Evolutionary conservation across 2,113 vertebrate genomes (phyloP), one percentile per base, ranked within the genome.

Genomic region (Caranx melampygus): DNA sequence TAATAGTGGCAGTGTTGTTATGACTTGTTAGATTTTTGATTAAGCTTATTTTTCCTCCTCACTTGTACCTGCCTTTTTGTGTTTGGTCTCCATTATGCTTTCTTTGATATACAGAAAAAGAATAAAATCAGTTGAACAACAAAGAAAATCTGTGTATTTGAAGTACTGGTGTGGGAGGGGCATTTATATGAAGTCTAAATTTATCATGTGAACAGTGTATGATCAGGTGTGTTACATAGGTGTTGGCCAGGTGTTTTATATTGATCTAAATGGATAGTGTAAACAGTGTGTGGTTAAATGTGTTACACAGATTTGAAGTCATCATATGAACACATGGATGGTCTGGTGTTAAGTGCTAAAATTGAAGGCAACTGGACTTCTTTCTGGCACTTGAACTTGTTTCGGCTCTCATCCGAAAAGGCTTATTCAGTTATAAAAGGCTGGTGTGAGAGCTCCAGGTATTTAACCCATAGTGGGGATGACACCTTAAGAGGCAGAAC

Each of bases 11-110:
- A 93, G 89, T 94, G 92, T 91, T 94, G 89, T 93, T 94, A 92
- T 91, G 84, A 94, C 88, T 93, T 93, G 92, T 92, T 95, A 94
- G 93, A 93, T 86, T 92, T 93, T 92, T 94, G 90, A 94, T 95
- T 92, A 93, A 92, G 91, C 92, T 94, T 94, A 86, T 90, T 92
- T 90, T 81, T 84, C 73, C 87, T 88, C 83, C 86, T 90, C 88
- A 94, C 92, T 93, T 95, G 93, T 95, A 94, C 92, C 89, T 92
- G 93, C 91, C 87, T 94, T 92, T 93, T 94, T 94, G 94, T 95
- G 93, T 95, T 95, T 92, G 92, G 93, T 94, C 92, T 95, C 91
- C 91, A 94, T 93, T 94, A 92, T 94, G 88, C 92, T 94, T 95
- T 94, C 93, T 93, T 94, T 93, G 92, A 92, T 95, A 95, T 94